Conservation (phyloP, 2,113 vertebrate genomes). For the Lepisosteus oculatus region DNA sequence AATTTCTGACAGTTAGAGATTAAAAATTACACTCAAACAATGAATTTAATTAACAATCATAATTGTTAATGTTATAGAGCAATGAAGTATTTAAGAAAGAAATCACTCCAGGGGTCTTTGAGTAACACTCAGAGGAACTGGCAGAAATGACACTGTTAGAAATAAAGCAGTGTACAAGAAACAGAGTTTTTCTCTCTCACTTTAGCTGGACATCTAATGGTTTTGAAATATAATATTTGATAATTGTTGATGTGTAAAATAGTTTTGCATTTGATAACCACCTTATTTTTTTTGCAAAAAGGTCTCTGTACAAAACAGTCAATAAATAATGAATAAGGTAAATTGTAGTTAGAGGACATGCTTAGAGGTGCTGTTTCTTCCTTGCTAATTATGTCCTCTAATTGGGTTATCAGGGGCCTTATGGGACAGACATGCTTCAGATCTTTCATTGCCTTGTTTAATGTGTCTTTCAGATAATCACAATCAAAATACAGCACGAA, state of each 20-base stretch:
- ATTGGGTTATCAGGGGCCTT: background rate
- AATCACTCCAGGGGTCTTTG: background rate
- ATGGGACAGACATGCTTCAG: conserved; percentile 1
- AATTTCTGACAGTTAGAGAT: conserved; percentile 10
- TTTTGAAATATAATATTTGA: background rate
- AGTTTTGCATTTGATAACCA: no score
- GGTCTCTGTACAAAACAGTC: no score
- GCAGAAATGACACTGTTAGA: background rate
- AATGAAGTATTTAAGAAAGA: conserved; percentile 10
- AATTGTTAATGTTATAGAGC: conserved; percentile 16
- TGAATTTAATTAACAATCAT: conserved; percentile 20
- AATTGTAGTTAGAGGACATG: no score
- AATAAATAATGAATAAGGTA: no score
- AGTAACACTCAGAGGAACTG: background rate
- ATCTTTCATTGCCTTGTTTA: background rate
- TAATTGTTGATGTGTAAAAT: background rate
- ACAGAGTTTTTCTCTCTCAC: background rate
- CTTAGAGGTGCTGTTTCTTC: no score
- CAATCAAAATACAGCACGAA: conserved; percentile 31
- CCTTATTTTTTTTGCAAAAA: no score
- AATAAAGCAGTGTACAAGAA: background rate
- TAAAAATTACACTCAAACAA: conserved; percentile 11
- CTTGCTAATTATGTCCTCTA: background rate
- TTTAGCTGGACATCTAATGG: background rate
- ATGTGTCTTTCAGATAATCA: conserved; percentile 26